phyloP scores from a whole-genome alignment of 2,888 invertebrate genomes.

The Linnaemya vulpina region DNA sequence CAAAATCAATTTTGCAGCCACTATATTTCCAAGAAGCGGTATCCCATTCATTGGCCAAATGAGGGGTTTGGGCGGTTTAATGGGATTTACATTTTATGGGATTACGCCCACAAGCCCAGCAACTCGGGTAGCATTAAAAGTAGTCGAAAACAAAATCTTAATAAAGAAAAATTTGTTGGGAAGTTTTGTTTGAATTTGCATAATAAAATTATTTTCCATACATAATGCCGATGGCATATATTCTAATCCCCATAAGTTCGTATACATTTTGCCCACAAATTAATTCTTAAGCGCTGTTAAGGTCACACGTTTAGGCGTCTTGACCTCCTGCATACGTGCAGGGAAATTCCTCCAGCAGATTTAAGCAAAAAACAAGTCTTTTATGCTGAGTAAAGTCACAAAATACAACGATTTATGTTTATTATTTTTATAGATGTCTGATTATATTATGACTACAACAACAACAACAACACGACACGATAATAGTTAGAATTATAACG shows the following conservation, averaged over 20 bases:
- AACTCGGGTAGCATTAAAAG: no score
- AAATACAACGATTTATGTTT: conserved; percentile 38
- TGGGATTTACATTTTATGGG: no score
- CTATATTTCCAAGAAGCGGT: no score
- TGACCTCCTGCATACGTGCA: conserved; percentile 14
- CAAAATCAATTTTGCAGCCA: no score
- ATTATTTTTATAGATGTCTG: conserved; percentile 45
- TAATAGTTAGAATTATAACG: conserved; percentile 24
- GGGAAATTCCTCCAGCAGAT: not conserved
- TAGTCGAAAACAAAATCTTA: no score
- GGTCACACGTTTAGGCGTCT: not conserved
- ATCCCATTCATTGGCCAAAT: no score
- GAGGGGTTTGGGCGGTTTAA: no score
- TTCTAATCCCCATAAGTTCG: no score
- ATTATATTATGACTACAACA: conserved; percentile 50
- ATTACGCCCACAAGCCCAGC: no score
- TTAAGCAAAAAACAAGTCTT: not conserved
- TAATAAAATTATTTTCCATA: no score
- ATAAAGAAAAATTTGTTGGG: no score
- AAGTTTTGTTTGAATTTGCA: not conserved
- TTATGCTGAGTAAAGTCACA: not conserved
- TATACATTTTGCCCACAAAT: conserved; percentile 21
- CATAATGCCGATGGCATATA: no score
- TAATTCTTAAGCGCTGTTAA: not conserved
- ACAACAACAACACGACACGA: conserved; percentile 9